Conservation (phyloP, 2,113 vertebrate species). For the Campylomormyrus tamandua region DNA sequence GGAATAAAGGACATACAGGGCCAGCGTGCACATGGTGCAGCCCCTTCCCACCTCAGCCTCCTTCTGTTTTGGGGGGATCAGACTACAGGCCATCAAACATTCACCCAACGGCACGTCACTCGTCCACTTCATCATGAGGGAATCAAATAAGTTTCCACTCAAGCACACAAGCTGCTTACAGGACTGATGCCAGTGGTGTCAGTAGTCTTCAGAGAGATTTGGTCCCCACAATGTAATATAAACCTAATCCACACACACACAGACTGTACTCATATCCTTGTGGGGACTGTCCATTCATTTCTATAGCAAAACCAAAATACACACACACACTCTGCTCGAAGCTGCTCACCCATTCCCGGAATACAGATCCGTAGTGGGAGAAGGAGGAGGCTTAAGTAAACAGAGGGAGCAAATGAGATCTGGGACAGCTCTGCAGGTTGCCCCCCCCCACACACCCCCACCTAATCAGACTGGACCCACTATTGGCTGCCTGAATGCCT, state of each 20-base stretch:
- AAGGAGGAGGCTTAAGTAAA: conserved; percentile 70
- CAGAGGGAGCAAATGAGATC: conserved; percentile 70
- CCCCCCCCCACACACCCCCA: conserved; percentile 37
- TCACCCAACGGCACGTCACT: neutral
- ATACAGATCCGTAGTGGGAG: conserved; percentile 62
- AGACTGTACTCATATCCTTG: no score
- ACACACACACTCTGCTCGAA: conserved; percentile 33
- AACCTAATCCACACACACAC: neutral
- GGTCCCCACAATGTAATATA: neutral
- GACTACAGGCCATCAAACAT: conserved; percentile 48
- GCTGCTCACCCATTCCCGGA: conserved; percentile 54
- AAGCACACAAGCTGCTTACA: conserved; percentile 23
- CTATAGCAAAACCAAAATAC: neutral
- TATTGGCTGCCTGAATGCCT: conserved; percentile 48
- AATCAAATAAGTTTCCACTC: conserved; percentile 32
- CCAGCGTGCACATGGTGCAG: no score
- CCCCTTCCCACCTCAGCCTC: neutral
- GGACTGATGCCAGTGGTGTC: conserved; percentile 1
- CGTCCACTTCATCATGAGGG: conserved; percentile 27
- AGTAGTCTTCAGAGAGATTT: neutral
- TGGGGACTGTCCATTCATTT: no score
- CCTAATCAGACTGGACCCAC: conserved; percentile 63
- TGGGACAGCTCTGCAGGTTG: conserved; percentile 56
- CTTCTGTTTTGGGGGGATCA: conserved; percentile 38
- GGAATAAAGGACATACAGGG: neutral